A percentile compares a stretch with the other conserved stretches of the same genome.
Conservation (phyloP, 2,113 vertebrate species). For the Taurulus bubalis region DNA sequence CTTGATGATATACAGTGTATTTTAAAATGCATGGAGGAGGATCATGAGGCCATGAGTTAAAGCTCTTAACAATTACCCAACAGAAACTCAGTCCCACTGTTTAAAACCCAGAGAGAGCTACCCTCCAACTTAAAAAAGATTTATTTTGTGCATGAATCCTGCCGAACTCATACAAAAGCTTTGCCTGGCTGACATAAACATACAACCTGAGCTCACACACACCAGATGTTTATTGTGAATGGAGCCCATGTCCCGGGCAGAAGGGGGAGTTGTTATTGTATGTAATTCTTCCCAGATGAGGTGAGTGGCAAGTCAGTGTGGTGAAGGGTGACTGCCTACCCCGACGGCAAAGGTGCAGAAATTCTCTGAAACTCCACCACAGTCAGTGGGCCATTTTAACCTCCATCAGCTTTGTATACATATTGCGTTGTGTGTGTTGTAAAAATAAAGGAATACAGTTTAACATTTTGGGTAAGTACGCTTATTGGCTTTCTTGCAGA, state of each 20-base stretch:
- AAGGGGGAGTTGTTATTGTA: slow-evolving; percentile 63
- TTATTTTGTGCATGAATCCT: slow-evolving; percentile 21
- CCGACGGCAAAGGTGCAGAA: neutral
- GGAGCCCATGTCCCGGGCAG: slow-evolving; percentile 51
- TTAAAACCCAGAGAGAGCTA: slow-evolving; percentile 1
- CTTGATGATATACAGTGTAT: slow-evolving; percentile 26
- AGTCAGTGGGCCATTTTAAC: slow-evolving; percentile 11
- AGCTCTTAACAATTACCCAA: slow-evolving; percentile 11
- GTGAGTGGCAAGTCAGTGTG: slow-evolving; percentile 57
- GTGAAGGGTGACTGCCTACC: slow-evolving; percentile 32
- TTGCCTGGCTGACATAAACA: slow-evolving; percentile 43
- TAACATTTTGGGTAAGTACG: neutral
- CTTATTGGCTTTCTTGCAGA: neutral
- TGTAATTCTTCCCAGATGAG: slow-evolving; percentile 79
- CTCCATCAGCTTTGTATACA: neutral
- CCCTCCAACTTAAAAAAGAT: neutral
- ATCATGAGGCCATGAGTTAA: neutral
- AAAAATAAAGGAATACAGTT: slow-evolving; percentile 5
- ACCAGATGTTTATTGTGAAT: slow-evolving; percentile 72
- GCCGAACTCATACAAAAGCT: slow-evolving; percentile 21
- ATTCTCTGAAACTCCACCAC: slow-evolving; percentile 16
- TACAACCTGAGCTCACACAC: slow-evolving; percentile 50
- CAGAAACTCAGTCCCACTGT: slow-evolving; percentile 14
- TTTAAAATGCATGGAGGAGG: slow-evolving; percentile 8
- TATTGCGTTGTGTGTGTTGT: neutral